Percentiles rank a stretch among this genome's conserved stretches.
Conservation (phyloP, 1,140 invertebrate species). For the Notospermus geniculatus region DNA sequence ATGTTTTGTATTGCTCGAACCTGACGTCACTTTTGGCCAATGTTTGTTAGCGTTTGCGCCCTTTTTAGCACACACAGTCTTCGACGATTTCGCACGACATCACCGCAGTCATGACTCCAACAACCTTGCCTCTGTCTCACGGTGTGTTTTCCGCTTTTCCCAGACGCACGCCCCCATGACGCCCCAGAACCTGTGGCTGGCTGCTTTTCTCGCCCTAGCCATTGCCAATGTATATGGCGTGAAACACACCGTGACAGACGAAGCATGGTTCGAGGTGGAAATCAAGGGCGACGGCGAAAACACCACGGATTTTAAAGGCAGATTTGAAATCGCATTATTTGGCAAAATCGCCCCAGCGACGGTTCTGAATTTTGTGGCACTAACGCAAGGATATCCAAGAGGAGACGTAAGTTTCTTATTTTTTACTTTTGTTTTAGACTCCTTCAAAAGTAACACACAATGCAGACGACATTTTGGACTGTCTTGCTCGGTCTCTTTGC, state of each 20-base stretch:
- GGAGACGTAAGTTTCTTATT: constrained; percentile 29
- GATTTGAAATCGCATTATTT: constrained; percentile 51
- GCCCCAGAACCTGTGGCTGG: not conserved
- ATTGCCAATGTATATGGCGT: not conserved
- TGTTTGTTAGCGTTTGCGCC: too few species aligned
- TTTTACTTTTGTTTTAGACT: not conserved
- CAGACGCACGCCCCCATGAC: too few species aligned
- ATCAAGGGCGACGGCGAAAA: constrained; percentile 26
- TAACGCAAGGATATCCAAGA: constrained; percentile 46
- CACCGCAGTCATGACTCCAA: too few species aligned
- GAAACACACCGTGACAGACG: constrained; percentile 47
- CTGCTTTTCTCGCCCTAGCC: not conserved
- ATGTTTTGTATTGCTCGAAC: too few species aligned
- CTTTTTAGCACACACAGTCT: too few species aligned
- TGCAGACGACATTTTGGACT: too few species aligned
- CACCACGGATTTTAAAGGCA: constrained; percentile 40
- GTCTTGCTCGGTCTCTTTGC: not conserved
- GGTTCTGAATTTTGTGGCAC: constrained; percentile 49
- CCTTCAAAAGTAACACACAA: not conserved
- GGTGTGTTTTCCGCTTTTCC: too few species aligned
- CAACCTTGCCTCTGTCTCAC: too few species aligned
- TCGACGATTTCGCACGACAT: too few species aligned
- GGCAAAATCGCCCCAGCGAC: constrained; percentile 55
- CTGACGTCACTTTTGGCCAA: too few species aligned
- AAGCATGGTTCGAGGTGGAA: constrained; percentile 46